Evolutionary conservation across 1,140 invertebrate species (phyloP), one percentile per base, ranked within the genome.

Genomic region (Zaprionus africanus): DNA sequence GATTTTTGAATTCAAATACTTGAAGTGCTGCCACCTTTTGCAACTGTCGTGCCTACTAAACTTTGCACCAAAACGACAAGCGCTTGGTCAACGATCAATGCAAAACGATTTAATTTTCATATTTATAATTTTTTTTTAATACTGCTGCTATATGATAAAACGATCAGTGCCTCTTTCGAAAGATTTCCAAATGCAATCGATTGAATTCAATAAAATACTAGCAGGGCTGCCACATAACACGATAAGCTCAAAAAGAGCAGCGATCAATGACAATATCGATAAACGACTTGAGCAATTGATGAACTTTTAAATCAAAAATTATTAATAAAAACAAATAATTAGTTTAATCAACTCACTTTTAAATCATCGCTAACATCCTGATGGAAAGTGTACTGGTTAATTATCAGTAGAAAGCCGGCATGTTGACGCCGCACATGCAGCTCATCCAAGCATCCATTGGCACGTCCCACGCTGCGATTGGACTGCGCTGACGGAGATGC

Each of bases 381-480:
- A 70, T 91, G 74, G 36, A 93, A 93, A 4, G n/a, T 19, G 13
- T 71, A 66, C 43, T 93, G 92, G 71, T 92, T 93, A 17, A 93
- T 91, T 2, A 93, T 92, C 4, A 93, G 41, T 11, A 85, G 31
- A 46, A 83, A 82, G 22, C 91, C 92, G 0, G 91, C 91, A 4
- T 72, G 62, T 4, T 82, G 49, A 0, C 51, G 68, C 0, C 57
- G 70, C 19, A 92, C 54, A 17, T 76, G 54, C 36, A 90, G 46
- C 4, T 53, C 72, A 49, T 73, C 65, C 0, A 0, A n/a, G 24
- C 24, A 56, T 5, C 36, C 41, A 2, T 24, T 51, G 2, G 46
- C 0, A 46, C 15, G 17, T 22, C 5, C 24, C 1, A 19, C 3
- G 0, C 46, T 5, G 1, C 36, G 6, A 19, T n/a, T 15, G 0